phyloP scores from a whole-genome alignment of 1,140 invertebrate species.

The Pseudomyrmex gracilis region DNA sequence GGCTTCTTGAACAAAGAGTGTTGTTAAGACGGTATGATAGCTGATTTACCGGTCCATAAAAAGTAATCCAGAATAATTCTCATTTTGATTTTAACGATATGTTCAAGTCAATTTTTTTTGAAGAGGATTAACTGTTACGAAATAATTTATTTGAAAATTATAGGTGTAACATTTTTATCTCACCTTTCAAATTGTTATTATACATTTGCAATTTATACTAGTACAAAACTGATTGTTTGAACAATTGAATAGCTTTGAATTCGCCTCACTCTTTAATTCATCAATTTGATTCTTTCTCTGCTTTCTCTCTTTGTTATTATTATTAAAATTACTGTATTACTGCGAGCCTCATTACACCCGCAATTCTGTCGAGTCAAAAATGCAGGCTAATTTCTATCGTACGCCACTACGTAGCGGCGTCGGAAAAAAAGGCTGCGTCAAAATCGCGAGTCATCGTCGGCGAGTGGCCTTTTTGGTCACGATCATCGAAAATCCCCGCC shows the following conservation, averaged over 20 bases:
- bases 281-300: no score
- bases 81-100: background rate
- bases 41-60: background rate
- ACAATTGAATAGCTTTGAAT: background rate
- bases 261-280: background rate
- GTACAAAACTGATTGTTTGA: no score
- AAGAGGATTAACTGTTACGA: background rate
- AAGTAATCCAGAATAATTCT: no score
- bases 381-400: constrained; percentile 44
- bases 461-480: constrained; percentile 45
- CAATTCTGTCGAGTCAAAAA: constrained; percentile 24
- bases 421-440: constrained; percentile 30
- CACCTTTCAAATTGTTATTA: background rate
- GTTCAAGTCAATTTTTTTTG: background rate
- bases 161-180: background rate
- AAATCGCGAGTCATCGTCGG: constrained; percentile 60
- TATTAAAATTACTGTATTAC: constrained; percentile 22
- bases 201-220: background rate
- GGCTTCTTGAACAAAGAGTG: constrained; percentile 12
- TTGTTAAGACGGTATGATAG: background rate
- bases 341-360: background rate
- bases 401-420: constrained; percentile 13
- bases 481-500: constrained; percentile 57
- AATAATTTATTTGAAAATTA: background rate
- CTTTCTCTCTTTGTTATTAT: no score